Percentiles rank a stretch among this genome's conserved stretches.
phyloP scores from a whole-genome alignment of 2,888 invertebrate species.

The Hydrotaea cyrtoneurina region DNA sequence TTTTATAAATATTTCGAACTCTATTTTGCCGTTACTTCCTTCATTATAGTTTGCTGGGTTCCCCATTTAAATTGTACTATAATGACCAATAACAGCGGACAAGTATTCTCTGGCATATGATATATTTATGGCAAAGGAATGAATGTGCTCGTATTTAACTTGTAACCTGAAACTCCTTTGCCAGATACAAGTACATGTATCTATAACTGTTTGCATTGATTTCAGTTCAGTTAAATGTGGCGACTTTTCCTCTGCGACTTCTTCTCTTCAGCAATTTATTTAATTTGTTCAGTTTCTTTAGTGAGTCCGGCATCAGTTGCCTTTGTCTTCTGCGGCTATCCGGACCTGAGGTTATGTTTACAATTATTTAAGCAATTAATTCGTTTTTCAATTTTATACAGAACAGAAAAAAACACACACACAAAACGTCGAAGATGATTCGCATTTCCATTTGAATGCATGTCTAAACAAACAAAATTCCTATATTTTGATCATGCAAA shows the following conservation, averaged over 20 bases:
- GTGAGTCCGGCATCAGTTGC: neutral
- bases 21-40: no score
- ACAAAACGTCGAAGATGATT: neutral
- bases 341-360: constrained; percentile 51
- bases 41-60: neutral
- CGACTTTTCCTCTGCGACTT: neutral
- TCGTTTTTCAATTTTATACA: constrained; percentile 56
- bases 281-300: constrained; percentile 27
- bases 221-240: neutral
- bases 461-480: no score
- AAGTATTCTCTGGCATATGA: neutral
- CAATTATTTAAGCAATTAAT: constrained; percentile 63
- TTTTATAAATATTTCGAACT: no score
- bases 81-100: constrained; percentile 10
- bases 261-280: constrained; percentile 3
- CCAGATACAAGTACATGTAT: neutral
- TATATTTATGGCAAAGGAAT: constrained; percentile 14
- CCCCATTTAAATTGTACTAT: neutral
- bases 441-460: no score
- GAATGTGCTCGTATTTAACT: constrained; percentile 11
- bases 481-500: no score
- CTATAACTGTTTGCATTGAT: constrained; percentile 9
- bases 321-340: neutral
- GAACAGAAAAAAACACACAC: neutral
- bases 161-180: constrained; percentile 9